Evolutionary conservation across 2,113 vertebrate genomes (phyloP), one percentile per base, ranked within the genome.

Genomic region (Phodopus roborovskii): DNA sequence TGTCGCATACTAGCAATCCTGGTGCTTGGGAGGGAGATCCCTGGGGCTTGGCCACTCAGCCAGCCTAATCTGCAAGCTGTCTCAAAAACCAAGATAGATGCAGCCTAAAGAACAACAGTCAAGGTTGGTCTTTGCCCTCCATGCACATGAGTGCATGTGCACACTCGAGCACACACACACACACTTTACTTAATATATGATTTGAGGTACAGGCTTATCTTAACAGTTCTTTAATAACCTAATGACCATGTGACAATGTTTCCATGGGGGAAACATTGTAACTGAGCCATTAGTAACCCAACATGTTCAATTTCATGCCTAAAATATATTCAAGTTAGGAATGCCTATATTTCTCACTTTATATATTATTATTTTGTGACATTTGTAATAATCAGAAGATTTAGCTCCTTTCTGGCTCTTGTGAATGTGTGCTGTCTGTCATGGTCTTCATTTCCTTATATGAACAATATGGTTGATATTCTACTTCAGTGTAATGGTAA

Each of bases 311-410:
- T 58, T 62, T 13, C 24, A 87, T 90, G 42, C 62, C 30, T 96
- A 58, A 92, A 26, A 94, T 77, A 62, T 74, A 92, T 73, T 90
- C 22, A 92, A 58, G 33, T 88, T 88, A 94, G 11, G 0, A 66
- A 70, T 68, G 60, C 24, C 42, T 64, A 1, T 77, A 17, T 96
- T 82, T 93, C 50, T n/a, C 30, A 95, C 36, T 22, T 36, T 83
- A 1, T 77, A 7, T 73, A 3, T 78, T 88, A 42, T 87, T 93
- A 42, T 74, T 95, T 90, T 82, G 58, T 82, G 60, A 60, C 53
- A 60, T 93, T 90, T 96, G 53, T 77, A 58, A 94, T 84, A 83
- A 36, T 93, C 62, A 87, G 42, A 91, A 84, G 5, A 64, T 36
- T 33, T 60, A 39, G 5, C 22, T 96, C 58, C 58, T 85, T 62